Evolutionary conservation across 2,797 vertebrate species (phyloP).

Genomic region (Fistularia commersonii): DNA sequence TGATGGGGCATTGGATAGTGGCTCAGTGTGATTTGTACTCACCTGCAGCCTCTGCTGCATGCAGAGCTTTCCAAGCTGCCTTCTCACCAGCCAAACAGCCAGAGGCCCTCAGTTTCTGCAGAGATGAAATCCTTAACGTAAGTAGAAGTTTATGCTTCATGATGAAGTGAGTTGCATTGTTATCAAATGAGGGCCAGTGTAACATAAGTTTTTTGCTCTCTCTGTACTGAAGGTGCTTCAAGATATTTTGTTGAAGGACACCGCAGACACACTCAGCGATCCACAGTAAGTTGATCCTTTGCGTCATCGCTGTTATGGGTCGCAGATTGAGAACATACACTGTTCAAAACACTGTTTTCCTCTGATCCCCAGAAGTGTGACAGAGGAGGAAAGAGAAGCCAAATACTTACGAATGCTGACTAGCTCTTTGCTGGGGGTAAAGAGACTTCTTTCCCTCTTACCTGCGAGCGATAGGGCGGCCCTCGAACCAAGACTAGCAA

Average conservation of each 20-base stretch:
- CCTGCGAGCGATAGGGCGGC: conserved; percentile 75
- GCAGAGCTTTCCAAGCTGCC: conserved; percentile 88
- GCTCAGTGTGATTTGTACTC: conserved; percentile 92
- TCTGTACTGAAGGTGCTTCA: conserved; percentile 81
- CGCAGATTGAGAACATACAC: neutral
- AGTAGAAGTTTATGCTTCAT: conserved; percentile 54
- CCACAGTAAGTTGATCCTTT: conserved; percentile 81
- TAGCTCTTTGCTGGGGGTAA: conserved; percentile 90
- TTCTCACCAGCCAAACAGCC: conserved; percentile 91
- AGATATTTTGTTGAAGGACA: conserved; percentile 93
- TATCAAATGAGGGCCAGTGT: neutral
- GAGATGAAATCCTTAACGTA: conserved; percentile 91
- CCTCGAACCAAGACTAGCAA: conserved; percentile 76
- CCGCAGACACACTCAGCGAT: conserved; percentile 90
- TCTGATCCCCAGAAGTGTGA: conserved; percentile 79
- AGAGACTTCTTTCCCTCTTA: conserved; percentile 83
- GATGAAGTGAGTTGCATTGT: neutral
- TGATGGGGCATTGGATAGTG: conserved; percentile 98
- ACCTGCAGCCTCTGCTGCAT: conserved; percentile 89
- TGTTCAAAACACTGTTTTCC: neutral
- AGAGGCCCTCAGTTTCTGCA: conserved; percentile 93
- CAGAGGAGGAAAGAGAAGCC: conserved; percentile 89
- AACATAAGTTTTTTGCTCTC: neutral
- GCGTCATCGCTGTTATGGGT: neutral
- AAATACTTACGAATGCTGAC: conserved; percentile 91